Percentiles rank a stretch among this genome's conserved stretches.
phyloP scores from a whole-genome alignment of 2,888 invertebrate species.

The Sarcophaga subvicina region DNA sequence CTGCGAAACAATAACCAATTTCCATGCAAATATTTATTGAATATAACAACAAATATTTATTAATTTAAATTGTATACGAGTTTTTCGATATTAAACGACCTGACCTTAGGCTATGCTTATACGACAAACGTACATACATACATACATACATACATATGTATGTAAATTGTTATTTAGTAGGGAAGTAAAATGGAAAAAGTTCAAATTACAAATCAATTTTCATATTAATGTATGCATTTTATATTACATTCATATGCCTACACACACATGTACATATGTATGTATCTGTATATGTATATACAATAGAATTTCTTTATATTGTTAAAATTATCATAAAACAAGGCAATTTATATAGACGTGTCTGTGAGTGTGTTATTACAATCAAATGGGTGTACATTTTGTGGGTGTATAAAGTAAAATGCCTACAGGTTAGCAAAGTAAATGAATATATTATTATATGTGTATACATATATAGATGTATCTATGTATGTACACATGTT shows the following conservation, averaged over 20 bases:
- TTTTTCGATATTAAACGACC: neutral
- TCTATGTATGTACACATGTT: neutral
- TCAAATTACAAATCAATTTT: slow-evolving; percentile 10
- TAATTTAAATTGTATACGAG: slow-evolving; percentile 48
- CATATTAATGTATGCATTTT: slow-evolving; percentile 10
- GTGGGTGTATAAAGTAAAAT: neutral
- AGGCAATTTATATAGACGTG: neutral
- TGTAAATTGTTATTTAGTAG: neutral
- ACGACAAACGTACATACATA: neutral
- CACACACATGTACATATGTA: neutral
- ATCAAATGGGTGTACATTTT: neutral
- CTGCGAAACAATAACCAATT: slow-evolving; percentile 25
- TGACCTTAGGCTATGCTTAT: slow-evolving; percentile 17
- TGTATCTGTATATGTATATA: neutral
- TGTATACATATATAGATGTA: too few relatives aligned
- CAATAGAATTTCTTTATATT: slow-evolving; percentile 10
- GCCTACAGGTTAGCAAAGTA: slow-evolving; percentile 16
- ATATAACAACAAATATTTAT: slow-evolving; percentile 40
- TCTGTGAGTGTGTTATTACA: neutral
- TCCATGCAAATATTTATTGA: slow-evolving; percentile 54
- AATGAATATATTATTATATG: neutral
- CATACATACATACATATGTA: neutral
- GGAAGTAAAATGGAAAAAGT: too few relatives aligned
- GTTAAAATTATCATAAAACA: slow-evolving; percentile 35
- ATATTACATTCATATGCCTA: neutral